phyloP scores from a whole-genome alignment of 2,113 vertebrate species.

The Tylochromis polylepis region DNA sequence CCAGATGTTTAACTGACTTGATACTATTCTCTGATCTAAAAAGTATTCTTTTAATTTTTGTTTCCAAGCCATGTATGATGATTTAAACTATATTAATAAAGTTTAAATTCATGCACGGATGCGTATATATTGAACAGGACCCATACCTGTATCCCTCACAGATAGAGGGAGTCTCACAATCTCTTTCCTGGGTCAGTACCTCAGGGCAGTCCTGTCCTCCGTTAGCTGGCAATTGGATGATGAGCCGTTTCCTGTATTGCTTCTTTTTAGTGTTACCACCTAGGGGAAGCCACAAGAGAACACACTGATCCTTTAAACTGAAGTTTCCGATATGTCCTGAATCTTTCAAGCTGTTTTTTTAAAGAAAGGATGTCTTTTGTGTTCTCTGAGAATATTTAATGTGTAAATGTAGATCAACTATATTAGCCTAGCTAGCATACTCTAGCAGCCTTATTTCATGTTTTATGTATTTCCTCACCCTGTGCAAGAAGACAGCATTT shows the following conservation, averaged over 20 bases:
- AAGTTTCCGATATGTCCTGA: neutral
- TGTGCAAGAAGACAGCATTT: neutral
- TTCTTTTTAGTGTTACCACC: conserved; percentile 74
- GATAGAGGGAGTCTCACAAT: conserved; percentile 78
- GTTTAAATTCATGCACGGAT: neutral
- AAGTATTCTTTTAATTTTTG: neutral
- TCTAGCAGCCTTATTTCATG: neutral
- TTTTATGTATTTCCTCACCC: neutral
- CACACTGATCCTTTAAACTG: neutral
- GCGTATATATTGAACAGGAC: rapidly evolving
- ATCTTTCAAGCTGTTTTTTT: neutral
- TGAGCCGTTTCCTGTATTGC: conserved; percentile 83
- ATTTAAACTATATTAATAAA: neutral
- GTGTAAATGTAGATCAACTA: neutral
- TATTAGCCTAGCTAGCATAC: neutral
- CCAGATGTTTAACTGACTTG: neutral
- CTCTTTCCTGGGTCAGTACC: conserved; percentile 85
- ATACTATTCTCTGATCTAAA: neutral
- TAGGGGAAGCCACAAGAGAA: conserved; percentile 37
- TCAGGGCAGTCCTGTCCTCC: conserved; percentile 91
- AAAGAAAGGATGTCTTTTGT: neutral
- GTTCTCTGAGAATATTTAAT: neutral
- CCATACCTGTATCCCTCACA: conserved; percentile 87
- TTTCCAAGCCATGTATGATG: neutral
- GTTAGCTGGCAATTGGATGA: conserved; percentile 87